phyloP scores from a whole-genome alignment of 2,797 vertebrate species.

The Ptychobarbus kaznakovi region DNA sequence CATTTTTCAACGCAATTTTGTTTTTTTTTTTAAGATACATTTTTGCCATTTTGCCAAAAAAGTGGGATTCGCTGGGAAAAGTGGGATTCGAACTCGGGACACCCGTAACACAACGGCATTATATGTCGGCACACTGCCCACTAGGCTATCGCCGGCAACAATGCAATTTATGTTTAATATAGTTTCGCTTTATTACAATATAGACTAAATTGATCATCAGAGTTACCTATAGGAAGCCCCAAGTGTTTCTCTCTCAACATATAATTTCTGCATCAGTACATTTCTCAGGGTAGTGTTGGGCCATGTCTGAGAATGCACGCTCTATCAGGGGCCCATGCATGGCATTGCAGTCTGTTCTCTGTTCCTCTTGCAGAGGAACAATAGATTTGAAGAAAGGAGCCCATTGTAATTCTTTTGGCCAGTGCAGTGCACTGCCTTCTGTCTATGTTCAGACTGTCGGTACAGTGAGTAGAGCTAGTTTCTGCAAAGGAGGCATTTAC shows the following conservation, averaged over 20 bases:
- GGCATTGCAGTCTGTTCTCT: conserved; percentile 66
- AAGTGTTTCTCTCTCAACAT: conserved; percentile 36
- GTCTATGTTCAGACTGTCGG: conserved; percentile 54
- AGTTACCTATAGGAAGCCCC: not conserved
- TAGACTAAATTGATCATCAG: not conserved
- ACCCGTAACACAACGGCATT: not conserved
- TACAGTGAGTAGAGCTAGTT: conserved; percentile 45
- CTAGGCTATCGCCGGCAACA: not conserved
- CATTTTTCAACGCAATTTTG: not conserved
- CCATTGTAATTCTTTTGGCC: conserved; percentile 72
- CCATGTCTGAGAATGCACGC: conserved; percentile 67
- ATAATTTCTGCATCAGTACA: conserved; percentile 53
- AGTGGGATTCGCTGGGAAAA: not conserved
- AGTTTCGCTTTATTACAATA: not conserved
- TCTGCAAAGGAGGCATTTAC: conserved; percentile 20
- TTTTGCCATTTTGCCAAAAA: not conserved
- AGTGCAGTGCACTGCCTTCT: conserved; percentile 62
- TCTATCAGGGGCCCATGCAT: conserved; percentile 59
- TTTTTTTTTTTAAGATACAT: no score
- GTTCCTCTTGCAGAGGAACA: conserved; percentile 70
- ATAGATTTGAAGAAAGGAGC: conserved; percentile 72
- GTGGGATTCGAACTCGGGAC: not conserved
- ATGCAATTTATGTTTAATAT: not conserved
- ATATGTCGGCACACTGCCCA: not conserved
- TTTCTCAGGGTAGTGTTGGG: conserved; percentile 62